Base-by-base conservation (phyloP, 1,140 invertebrate species). In the Eriocheir sinensis region DNA sequence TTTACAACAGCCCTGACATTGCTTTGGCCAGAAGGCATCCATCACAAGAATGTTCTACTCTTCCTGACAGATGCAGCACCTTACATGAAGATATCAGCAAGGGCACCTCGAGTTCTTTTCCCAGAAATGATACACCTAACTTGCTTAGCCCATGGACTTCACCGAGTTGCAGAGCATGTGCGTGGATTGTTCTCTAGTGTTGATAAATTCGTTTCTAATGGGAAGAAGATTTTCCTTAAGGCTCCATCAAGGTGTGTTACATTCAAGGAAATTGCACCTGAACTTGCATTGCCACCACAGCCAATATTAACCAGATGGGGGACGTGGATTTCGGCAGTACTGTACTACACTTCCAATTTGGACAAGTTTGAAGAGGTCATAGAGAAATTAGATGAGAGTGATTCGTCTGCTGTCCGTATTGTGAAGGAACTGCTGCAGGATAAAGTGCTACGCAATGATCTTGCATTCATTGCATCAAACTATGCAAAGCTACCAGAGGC, bases 271-370 rank as follows among this genome's bases (percentile, higher is more conserved):
- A 95, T 94, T 89, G 92, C 96, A 40, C 96, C 96, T 86, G 95
- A 96, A 92, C n/a, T 96, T 79, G 90, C 96, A 38, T 95, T 97
- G 79, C 96, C 96, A 89, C 96, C 96, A 90, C 93, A 96, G 95
- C 96, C 96, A 94, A 96, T 96, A 79, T 34, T 96, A 72, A 97
- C 96, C 48, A 95, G 96, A 36, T 97, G 96, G 96, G 96, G 96
- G 93, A 97, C 96, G 30, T 97, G 96, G 97, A n/a, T 95, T 40
- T 72, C 48, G 32, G 95, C 95, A 89, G 92, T 60, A 53, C n/a
- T 95, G 15, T 95, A 90, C 83, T 94, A 95, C 53, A 48, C 92
- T 93, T 44, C 40, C 30, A 44, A 91, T 91, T 91, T 60, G 40
- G 89, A 91, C 40, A 91, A 91, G 41, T 41, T 90, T 41, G 40